Evolutionary conservation across 2,113 vertebrate genomes (phyloP).

Genomic region (Rhodinocichla rosea): DNA sequence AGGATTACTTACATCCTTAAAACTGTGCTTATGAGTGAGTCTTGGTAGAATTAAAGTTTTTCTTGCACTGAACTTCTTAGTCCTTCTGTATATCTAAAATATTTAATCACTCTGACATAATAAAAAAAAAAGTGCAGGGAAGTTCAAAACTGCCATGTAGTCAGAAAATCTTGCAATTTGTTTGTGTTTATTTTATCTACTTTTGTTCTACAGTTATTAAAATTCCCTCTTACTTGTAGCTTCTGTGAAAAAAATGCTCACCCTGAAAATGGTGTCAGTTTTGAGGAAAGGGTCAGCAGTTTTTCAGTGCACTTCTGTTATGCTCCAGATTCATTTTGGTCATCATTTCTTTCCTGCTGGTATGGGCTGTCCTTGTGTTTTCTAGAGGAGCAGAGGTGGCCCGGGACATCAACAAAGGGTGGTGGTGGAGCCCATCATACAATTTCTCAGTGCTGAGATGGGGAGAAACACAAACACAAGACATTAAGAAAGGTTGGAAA

Average conservation of each 20-base stretch:
- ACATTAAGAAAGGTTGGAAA: neutral
- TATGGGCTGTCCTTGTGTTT: fast-evolving
- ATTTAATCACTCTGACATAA: neutral
- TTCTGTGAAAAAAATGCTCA: neutral
- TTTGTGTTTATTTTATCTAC: neutral
- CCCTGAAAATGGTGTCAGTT: neutral
- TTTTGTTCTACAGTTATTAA: neutral
- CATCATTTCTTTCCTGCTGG: neutral
- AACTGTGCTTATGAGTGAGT: neutral
- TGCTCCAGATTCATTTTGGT: neutral
- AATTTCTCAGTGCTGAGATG: neutral
- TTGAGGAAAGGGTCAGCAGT: neutral
- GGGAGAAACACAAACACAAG: neutral
- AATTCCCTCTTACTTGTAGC: neutral
- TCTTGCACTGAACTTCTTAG: neutral
- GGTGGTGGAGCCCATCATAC: fast-evolving
- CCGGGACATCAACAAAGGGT: fast-evolving
- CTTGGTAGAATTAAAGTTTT: neutral
- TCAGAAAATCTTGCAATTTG: neutral
- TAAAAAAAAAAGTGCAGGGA: neutral
- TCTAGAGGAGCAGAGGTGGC: neutral
- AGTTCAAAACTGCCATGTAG: neutral
- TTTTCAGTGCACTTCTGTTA: neutral
- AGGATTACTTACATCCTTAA: neutral
- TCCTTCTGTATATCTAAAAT: neutral